Percentiles rank a stretch among this genome's conserved stretches.
These are phyloP conservation scores for Todiramphus chloris DNA, from an alignment of 2,113 vertebrate species.

Conservation along the genomic window DNA sequence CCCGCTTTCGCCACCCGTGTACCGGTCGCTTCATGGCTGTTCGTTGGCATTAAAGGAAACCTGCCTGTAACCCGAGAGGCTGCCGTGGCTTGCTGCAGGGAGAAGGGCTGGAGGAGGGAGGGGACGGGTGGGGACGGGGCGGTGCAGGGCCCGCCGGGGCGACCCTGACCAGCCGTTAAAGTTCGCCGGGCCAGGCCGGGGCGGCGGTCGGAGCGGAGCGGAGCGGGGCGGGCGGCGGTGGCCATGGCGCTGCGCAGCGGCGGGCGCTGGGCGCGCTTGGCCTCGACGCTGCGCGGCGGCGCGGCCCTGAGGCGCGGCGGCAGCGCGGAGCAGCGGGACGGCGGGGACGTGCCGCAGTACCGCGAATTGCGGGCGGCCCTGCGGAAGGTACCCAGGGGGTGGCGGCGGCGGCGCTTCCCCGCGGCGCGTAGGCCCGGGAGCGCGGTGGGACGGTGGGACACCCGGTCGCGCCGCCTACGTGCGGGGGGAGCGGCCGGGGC, in stretches of 20 bases:
- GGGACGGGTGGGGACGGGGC: background rate
- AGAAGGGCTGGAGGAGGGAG: background rate
- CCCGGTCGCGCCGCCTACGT: no score
- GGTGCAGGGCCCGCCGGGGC: background rate
- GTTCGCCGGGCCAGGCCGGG: no score
- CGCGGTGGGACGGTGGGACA: background rate
- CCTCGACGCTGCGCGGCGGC: background rate
- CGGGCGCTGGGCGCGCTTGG: conserved; percentile 34
- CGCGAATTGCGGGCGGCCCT: conserved; percentile 71
- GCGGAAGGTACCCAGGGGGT: conserved; percentile 71
- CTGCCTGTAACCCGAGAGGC: background rate
- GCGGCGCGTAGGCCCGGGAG: background rate
- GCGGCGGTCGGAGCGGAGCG: background rate
- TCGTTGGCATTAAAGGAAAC: conserved; percentile 41
- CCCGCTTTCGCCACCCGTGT: background rate
- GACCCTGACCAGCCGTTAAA: background rate
- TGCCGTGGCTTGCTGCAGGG: background rate
- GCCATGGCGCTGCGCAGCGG: conserved; percentile 64
- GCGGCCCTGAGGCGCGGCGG: background rate
- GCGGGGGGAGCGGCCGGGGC: background rate
- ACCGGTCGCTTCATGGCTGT: background rate
- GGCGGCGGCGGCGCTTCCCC: background rate
- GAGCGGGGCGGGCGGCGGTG: background rate
- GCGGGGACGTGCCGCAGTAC: conserved; percentile 67
- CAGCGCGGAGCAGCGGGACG: background rate